Evolutionary conservation across 2,113 vertebrate species (phyloP).

Genomic region (Zosterops lateralis): DNA sequence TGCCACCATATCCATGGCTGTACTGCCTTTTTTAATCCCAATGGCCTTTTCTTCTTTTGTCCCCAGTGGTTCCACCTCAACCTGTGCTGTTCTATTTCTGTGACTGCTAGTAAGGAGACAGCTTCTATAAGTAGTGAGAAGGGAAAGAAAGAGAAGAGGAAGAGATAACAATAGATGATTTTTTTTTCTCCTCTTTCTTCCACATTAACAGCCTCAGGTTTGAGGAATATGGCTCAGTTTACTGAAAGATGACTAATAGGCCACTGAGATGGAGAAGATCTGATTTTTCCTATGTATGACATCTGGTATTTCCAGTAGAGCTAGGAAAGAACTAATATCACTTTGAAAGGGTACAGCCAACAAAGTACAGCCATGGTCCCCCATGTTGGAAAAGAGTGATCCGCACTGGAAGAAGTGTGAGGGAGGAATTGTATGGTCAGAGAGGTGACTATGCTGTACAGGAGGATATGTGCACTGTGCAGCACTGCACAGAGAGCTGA

Average conservation of each 20-base stretch:
- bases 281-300: background rate
- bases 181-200: background rate
- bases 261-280: background rate
- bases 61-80: background rate
- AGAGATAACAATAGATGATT: background rate
- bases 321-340: background rate
- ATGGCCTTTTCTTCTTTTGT: background rate
- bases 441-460: background rate
- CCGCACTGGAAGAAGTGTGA: background rate
- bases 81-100: background rate
- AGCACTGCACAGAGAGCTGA: background rate
- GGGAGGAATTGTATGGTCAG: background rate
- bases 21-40: background rate
- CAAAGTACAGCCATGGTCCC: background rate
- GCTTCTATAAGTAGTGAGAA: background rate
- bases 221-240: background rate
- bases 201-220: background rate
- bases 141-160: background rate
- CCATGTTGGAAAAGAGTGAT: background rate
- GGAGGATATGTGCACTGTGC: background rate
- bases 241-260: background rate
- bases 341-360: background rate
- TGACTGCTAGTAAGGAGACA: background rate
- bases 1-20: fast-evolving
- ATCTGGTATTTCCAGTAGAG: background rate